A percentile compares a stretch with the other conserved stretches of the same genome.
Conservation (phyloP, 2,797 vertebrate genomes). For the Pseudochirops corinnae region DNA sequence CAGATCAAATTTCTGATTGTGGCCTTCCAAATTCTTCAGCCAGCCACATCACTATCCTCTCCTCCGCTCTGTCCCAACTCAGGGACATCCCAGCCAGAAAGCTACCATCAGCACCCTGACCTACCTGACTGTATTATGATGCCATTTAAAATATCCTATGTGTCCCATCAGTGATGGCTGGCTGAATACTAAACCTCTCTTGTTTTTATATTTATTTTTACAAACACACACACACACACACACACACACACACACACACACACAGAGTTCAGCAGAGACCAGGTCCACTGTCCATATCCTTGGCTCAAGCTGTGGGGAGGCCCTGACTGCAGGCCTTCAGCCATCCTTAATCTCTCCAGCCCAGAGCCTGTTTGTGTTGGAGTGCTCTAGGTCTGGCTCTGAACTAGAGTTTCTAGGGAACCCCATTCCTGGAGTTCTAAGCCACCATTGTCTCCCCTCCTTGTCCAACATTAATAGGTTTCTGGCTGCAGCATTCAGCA, state of each 20-base stretch:
- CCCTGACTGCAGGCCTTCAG: not conserved
- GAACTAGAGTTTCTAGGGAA: not conserved
- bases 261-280: not conserved
- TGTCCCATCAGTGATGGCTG: not conserved
- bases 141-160: not conserved
- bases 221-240: not conserved
- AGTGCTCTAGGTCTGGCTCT: not conserved
- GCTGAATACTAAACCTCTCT: not conserved
- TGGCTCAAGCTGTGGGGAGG: not conserved
- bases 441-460: not conserved
- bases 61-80: not conserved
- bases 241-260: not conserved
- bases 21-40: not conserved
- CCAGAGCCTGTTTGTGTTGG: not conserved
- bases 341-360: not conserved
- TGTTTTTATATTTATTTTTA: not conserved
- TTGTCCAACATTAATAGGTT: not conserved
- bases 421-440: slow-evolving; percentile 9
- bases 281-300: not conserved
- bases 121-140: slow-evolving; percentile 36
- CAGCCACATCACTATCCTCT: not conserved
- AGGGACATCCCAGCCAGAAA: not conserved
- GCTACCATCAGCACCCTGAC: not conserved
- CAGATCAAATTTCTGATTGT: not conserved
- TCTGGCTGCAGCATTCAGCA: not conserved